Percentiles rank a stretch among this genome's conserved stretches.
These are phyloP conservation scores for Platichthys stellatus DNA, from an alignment of 2,113 vertebrate genomes.

Conservation along the genomic window DNA sequence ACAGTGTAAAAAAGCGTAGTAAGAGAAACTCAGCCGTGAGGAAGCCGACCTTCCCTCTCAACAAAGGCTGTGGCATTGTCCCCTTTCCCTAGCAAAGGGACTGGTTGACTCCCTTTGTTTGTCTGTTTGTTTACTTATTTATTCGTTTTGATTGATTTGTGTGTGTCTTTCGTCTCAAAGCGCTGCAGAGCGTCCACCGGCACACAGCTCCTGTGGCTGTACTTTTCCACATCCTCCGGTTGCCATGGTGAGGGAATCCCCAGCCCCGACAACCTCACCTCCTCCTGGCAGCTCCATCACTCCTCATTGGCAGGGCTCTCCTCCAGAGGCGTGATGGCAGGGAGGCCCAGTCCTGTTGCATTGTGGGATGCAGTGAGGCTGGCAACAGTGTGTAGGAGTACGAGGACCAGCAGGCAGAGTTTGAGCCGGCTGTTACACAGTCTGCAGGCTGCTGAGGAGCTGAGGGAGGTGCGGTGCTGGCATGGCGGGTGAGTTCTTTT, in stretches of 20 bases:
- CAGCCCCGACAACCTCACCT: slow-evolving; percentile 58
- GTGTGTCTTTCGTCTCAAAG: slow-evolving; percentile 79
- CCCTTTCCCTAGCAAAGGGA: slow-evolving; percentile 70
- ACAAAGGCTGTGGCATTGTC: slow-evolving; percentile 89
- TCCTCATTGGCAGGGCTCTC: slow-evolving; percentile 92
- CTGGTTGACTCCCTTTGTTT: slow-evolving; percentile 49
- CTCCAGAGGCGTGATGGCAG: slow-evolving; percentile 87
- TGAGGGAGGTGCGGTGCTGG: slow-evolving; percentile 90
- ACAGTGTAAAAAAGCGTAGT: slow-evolving; percentile 98
- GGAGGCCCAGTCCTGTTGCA: slow-evolving; percentile 89
- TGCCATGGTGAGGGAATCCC: slow-evolving; percentile 79
- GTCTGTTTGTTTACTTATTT: slow-evolving; percentile 75
- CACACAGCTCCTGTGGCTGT: slow-evolving; percentile 67
- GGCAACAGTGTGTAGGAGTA: slow-evolving; percentile 97
- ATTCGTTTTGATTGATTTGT: slow-evolving; percentile 82
- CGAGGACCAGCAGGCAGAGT: slow-evolving; percentile 95
- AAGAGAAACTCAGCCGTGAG: slow-evolving; percentile 91
- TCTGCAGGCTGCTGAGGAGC: slow-evolving; percentile 93
- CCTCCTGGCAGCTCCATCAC: slow-evolving; percentile 77
- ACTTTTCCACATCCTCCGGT: slow-evolving; percentile 72
- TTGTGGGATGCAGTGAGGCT: slow-evolving; percentile 95
- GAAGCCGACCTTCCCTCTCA: slow-evolving; percentile 88
- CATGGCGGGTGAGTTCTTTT: slow-evolving; percentile 91
- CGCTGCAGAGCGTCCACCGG: slow-evolving; percentile 76
- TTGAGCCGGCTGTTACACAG: slow-evolving; percentile 96